Conservation (phyloP, 1,140 invertebrate genomes). For the Anastrepha obliqua region DNA sequence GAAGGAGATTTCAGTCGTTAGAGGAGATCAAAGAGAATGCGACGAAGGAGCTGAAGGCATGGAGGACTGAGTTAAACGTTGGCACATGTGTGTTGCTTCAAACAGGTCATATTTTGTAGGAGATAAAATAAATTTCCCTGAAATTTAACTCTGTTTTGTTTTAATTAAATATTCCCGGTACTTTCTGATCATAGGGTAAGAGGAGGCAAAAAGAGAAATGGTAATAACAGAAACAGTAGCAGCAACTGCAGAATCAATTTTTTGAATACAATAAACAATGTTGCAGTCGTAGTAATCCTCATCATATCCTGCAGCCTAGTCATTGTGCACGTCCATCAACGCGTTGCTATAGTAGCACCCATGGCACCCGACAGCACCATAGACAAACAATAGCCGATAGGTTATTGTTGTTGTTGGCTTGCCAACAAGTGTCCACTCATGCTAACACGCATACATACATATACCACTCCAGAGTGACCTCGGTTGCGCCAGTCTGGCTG, state of each 20-base stretch:
- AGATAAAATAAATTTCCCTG: too few species aligned
- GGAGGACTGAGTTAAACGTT: too few species aligned
- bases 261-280: slow-evolving; percentile 49
- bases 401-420: background rate
- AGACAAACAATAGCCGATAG: background rate
- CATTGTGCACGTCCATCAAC: slow-evolving; percentile 47
- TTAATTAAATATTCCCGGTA: too few species aligned
- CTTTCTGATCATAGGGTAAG: background rate
- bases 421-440: slow-evolving; percentile 28
- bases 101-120: too few species aligned
- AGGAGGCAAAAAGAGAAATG: background rate
- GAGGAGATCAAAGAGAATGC: too few species aligned
- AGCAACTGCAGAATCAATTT: background rate
- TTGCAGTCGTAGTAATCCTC: slow-evolving; percentile 33
- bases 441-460: background rate
- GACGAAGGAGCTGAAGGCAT: too few species aligned
- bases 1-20: too few species aligned
- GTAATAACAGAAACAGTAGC: background rate
- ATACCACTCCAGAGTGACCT: background rate
- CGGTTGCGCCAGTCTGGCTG: slow-evolving; percentile 16
- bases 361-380: background rate
- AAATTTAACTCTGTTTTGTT: too few species aligned
- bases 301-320: slow-evolving; percentile 35
- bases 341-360: background rate
- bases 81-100: too few species aligned